These are phyloP conservation scores for Pasiphila rectangulata DNA, from an alignment of 2,888 invertebrate species.

Conservation along the genomic window DNA sequence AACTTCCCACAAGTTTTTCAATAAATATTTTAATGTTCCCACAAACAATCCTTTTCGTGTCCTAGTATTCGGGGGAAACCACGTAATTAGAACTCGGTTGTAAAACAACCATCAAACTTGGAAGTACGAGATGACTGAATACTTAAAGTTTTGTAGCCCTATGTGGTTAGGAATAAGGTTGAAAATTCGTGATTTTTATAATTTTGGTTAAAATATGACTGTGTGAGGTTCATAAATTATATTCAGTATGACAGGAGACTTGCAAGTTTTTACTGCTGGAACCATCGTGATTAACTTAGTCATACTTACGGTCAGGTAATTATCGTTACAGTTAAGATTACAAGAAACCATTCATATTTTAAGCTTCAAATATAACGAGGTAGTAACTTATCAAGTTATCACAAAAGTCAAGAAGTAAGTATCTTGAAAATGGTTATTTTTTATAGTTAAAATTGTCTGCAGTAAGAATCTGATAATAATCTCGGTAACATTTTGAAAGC, in stretches of 20 bases:
- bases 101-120: slow-evolving; percentile 78
- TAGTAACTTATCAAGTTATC: too few relatives aligned
- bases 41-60: slow-evolving; percentile 63
- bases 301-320: slow-evolving; percentile 42
- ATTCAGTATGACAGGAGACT: slow-evolving; percentile 71
- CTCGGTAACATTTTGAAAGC: too few relatives aligned
- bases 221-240: slow-evolving; percentile 69
- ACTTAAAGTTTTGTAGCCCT: slow-evolving; percentile 22
- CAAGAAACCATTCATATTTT: slow-evolving; percentile 24
- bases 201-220: slow-evolving; percentile 31
- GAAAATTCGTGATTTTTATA: slow-evolving; percentile 24
- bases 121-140: slow-evolving; percentile 61
- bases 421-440: background rate
- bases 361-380: slow-evolving; percentile 4
- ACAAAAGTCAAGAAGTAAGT: background rate
- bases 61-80: slow-evolving; percentile 70
- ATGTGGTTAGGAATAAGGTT: slow-evolving; percentile 28
- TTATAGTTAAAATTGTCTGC: too few relatives aligned
- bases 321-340: slow-evolving; percentile 26
- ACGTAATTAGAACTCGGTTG: slow-evolving; percentile 72
- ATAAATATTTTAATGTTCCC: slow-evolving; percentile 51
- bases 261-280: slow-evolving; percentile 65
- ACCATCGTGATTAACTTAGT: slow-evolving; percentile 58
- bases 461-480: too few relatives aligned
- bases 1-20: slow-evolving; percentile 19